These are phyloP conservation scores for Ochlodes sylvanus DNA, from an alignment of 2,888 invertebrate species.

Conservation along the genomic window DNA sequence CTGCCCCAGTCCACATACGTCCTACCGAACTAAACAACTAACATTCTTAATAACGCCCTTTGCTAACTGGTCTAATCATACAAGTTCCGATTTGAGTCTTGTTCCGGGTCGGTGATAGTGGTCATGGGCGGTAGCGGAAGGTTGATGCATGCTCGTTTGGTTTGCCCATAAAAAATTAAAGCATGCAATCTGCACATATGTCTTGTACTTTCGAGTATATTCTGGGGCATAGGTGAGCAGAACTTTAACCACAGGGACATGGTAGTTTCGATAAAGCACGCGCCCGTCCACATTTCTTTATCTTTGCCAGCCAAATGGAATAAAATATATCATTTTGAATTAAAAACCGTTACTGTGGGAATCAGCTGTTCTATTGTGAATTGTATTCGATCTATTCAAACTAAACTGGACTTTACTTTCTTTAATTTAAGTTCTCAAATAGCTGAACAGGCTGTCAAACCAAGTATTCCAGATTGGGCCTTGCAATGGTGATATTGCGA, in stretches of 20 bases:
- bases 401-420: constrained; percentile 15
- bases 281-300: constrained; percentile 7
- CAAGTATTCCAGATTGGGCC: constrained; percentile 37
- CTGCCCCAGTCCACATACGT: too few species aligned
- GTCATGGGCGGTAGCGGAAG: too few species aligned
- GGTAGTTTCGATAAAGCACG: not conserved
- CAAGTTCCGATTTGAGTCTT: too few species aligned
- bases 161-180: too few species aligned
- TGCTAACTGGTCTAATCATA: too few species aligned
- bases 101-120: too few species aligned
- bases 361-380: constrained; percentile 71
- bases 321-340: constrained; percentile 46
- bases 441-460: not conserved
- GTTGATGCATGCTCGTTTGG: too few species aligned
- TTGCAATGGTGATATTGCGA: constrained; percentile 25
- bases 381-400: not conserved
- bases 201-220: too few species aligned
- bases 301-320: constrained; percentile 14
- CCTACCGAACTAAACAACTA: too few species aligned
- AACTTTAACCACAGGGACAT: not conserved
- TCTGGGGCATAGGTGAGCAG: not conserved
- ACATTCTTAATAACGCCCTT: too few species aligned
- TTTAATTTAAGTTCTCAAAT: constrained; percentile 19
- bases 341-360: constrained; percentile 72
- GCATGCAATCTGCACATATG: too few species aligned